Conservation (phyloP, 2,888 invertebrate species). For the Lithophane leautieri region DNA sequence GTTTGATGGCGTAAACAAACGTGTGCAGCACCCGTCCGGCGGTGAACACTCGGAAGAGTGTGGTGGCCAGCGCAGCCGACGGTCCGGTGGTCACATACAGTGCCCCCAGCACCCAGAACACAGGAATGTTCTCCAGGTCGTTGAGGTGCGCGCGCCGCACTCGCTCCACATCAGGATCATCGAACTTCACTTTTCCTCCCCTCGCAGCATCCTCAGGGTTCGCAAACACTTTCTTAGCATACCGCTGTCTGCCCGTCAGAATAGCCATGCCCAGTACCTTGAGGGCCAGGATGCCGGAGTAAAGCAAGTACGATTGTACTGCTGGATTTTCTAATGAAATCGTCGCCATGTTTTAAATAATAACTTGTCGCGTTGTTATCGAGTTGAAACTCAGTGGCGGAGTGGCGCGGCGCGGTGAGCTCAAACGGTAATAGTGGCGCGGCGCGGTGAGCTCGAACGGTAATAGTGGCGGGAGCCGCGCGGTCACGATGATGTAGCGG, state of each 20-base stretch:
- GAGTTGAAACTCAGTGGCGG: conserved; percentile 33
- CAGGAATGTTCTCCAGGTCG: conserved; percentile 93
- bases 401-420: conserved; percentile 48
- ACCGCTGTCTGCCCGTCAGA: conserved; percentile 73
- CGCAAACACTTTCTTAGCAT: conserved; percentile 77
- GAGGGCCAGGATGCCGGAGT: conserved; percentile 76
- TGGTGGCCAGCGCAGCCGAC: conserved; percentile 70
- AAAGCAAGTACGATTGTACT: conserved; percentile 76
- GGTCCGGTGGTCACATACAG: conserved; percentile 91
- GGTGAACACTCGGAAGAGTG: conserved; percentile 86
- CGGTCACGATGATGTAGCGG: conserved; percentile 33
- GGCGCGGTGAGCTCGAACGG: conserved; percentile 15
- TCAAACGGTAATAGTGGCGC: conserved; percentile 14
- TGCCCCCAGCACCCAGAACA: conserved; percentile 90
- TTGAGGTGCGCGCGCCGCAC: conserved; percentile 91
- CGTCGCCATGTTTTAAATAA: conserved; percentile 61
- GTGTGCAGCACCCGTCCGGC: conserved; percentile 90
- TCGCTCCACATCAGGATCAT: conserved; percentile 83
- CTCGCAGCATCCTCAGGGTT: conserved; percentile 78
- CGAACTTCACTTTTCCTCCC: conserved; percentile 76
- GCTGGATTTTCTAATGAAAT: conserved; percentile 72
- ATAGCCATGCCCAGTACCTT: conserved; percentile 75
- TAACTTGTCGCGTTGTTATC: conserved; percentile 31
- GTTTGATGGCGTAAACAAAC: conserved; percentile 91
- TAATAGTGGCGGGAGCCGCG: conserved; percentile 14